Evolutionary conservation across 2,113 vertebrate genomes (phyloP).

Genomic region (Calidris pygmaea): DNA sequence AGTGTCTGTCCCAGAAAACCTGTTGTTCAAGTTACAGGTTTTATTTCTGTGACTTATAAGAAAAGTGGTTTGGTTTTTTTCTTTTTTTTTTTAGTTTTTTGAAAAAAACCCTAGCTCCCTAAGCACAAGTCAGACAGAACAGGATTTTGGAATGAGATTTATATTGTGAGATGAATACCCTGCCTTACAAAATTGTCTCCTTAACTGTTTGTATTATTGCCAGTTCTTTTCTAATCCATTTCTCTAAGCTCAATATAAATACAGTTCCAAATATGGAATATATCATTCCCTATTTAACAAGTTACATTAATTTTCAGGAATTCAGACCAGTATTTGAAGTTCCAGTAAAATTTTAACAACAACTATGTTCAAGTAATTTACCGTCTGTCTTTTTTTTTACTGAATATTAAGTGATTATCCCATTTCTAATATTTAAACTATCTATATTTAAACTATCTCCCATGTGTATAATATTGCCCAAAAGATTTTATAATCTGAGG

Average conservation of each 20-base stretch:
- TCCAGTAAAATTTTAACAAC: not conserved
- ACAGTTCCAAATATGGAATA: not conserved
- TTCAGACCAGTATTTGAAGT: not conserved
- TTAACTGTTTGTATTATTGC: not conserved
- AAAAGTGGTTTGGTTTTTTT: not conserved
- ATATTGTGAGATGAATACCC: not conserved
- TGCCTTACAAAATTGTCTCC: not conserved
- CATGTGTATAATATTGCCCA: too few species aligned
- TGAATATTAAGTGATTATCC: too few species aligned
- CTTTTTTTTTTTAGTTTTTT: not conserved
- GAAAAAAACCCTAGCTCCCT: rapidly evolving
- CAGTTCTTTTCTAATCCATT: not conserved
- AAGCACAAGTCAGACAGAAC: not conserved
- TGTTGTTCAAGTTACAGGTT: not conserved
- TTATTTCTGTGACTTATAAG: not conserved
- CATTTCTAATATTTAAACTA: too few species aligned
- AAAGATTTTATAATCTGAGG: too few species aligned
- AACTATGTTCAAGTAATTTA: too few species aligned
- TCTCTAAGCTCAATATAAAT: not conserved
- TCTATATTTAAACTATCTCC: too few species aligned
- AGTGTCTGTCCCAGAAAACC: not conserved
- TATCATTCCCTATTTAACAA: not conserved
- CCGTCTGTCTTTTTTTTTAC: too few species aligned
- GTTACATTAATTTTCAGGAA: not conserved
- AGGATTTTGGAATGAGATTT: not conserved